Evolutionary conservation across 2,888 invertebrate genomes (phyloP).

Genomic region (Byasa hedistus): DNA sequence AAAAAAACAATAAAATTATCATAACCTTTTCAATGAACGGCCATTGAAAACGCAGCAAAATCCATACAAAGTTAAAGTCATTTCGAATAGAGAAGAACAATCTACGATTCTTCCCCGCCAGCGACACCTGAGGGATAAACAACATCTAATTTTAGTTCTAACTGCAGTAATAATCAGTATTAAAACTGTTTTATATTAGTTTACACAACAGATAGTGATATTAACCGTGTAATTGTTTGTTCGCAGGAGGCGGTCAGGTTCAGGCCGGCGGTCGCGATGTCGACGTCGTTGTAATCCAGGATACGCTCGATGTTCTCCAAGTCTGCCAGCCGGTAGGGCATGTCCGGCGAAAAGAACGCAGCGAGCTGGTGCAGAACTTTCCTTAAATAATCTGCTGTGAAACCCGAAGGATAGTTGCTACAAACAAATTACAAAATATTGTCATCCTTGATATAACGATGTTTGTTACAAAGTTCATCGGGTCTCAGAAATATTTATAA

Average conservation of each 20-base stretch:
- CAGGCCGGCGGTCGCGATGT: constrained; percentile 12
- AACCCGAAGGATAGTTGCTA: constrained; percentile 4
- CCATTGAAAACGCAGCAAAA: constrained; percentile 80
- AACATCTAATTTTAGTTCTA: background rate
- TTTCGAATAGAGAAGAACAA: constrained; percentile 67
- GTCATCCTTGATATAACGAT: no score
- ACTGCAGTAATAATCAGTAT: no score
- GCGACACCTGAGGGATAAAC: constrained; percentile 54
- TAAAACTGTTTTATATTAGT: no score
- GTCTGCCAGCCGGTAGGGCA: constrained; percentile 12
- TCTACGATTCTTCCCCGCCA: constrained; percentile 55
- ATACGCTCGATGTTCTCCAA: constrained; percentile 15
- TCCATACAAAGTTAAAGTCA: constrained; percentile 75
- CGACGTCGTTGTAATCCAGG: constrained; percentile 15
- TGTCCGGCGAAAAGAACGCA: constrained; percentile 26
- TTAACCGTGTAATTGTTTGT: constrained; percentile 16
- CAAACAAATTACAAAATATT: background rate
- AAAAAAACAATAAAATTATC: no score
- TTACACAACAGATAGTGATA: no score
- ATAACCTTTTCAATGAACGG: constrained; percentile 51
- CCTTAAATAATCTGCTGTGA: constrained; percentile 7
- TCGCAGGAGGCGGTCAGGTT: constrained; percentile 20
- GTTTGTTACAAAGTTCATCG: no score
- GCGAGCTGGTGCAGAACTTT: constrained; percentile 18
- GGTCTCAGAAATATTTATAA: no score